Evolutionary conservation across 37 sponge, comb jelly and placozoan genomes (phyloP), one percentile per base, ranked within the genome.

Genomic region (Ianthella basta): DNA sequence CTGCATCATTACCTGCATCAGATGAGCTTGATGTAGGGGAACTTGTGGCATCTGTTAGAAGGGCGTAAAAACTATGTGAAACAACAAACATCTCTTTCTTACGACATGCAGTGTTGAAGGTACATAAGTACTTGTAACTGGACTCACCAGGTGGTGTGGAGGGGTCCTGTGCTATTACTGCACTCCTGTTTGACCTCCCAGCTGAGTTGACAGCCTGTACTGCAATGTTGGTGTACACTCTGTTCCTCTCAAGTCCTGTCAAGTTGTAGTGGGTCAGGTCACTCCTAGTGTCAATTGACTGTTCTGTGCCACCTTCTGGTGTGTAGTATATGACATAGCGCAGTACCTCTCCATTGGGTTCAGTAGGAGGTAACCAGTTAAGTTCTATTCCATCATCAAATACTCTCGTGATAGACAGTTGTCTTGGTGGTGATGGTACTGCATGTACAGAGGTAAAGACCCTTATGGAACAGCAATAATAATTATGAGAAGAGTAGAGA

Each of bases 181-280:
- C 50, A 44, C 50, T 44, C 50, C 50, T 44, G 6, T 44, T 8
- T 44, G 50, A 44, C 50, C 64, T 33, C 36, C 72, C 38, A 70
- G 72, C 72, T 70, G 72, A 70, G 72, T 70, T 70, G 36, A 70
- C 72, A 70, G 72, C 72, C 36, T 32, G 20, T 35, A 70, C 72
- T 70, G 36, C 72, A 33, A 70, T 33, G 72, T 70, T 70, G 50
- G 50, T 44, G 72, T 70, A 70, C 20, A 33, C 29, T 33, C 20
- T 27, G 21, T 33, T 33, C 21, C 37, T 70, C 72, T 36, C 72
- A 32, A 70, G 72, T 70, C 72, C 72, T 70, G 72, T 70, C 36
- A 70, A 70, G 72, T 70, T 70, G 72, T 70, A 70, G 72, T 70
- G 29, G 72, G 32, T 70, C 36, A 70, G 32, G 72, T 70, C 29